phyloP scores from a whole-genome alignment of 1,140 invertebrate genomes.

The Penaeus chinensis region DNA sequence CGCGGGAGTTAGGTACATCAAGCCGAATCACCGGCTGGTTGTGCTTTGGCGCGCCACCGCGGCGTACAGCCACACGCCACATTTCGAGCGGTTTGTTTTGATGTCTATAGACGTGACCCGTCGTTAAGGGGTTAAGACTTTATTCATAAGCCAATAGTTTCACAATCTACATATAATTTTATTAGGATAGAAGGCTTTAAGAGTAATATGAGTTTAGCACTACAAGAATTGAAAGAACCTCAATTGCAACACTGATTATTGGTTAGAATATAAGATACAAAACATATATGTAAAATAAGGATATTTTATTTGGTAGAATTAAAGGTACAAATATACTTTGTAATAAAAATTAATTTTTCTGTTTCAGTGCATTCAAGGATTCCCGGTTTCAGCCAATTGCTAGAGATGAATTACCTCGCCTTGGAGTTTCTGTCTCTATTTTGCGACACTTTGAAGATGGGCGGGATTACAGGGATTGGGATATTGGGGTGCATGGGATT shows the following conservation, averaged over 20 bases:
- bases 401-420: slow-evolving; percentile 89
- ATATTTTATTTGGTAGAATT: background rate
- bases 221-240: no score
- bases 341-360: slow-evolving; percentile 12
- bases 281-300: background rate
- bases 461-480: slow-evolving; percentile 95
- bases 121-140: no score
- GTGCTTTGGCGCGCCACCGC: no score
- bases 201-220: background rate
- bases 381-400: slow-evolving; percentile 96
- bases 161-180: background rate
- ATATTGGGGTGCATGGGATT: slow-evolving; percentile 96
- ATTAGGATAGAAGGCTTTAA: background rate
- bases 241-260: no score
- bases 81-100: no score
- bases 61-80: no score
- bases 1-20: no score
- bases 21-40: no score
- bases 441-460: slow-evolving; percentile 96
- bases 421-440: slow-evolving; percentile 96
- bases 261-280: no score
- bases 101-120: no score
- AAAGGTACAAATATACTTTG: background rate
- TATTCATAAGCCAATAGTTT: background rate
- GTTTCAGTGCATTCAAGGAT: slow-evolving; percentile 92